A percentile compares a stretch with the other conserved stretches of the same genome.
Conservation (phyloP, 2,797 vertebrate species). For the Gymnodraco acuticeps region DNA sequence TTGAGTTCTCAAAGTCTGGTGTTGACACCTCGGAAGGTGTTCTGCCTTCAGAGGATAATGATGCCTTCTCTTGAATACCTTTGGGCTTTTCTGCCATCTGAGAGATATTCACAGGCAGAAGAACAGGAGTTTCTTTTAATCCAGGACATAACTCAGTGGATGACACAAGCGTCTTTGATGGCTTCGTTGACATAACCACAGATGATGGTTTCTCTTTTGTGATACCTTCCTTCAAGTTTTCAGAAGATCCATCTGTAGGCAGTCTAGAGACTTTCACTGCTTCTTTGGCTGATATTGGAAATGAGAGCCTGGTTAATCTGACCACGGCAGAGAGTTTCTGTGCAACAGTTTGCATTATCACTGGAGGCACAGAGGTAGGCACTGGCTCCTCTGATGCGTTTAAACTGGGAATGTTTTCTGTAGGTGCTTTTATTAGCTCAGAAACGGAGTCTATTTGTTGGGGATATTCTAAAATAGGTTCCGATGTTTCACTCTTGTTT, state of each 20-base stretch:
- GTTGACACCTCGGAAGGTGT: background rate
- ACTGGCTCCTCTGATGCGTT: background rate
- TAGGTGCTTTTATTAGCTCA: background rate
- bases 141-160: background rate
- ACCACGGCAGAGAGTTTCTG: conserved; percentile 41
- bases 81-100: conserved; percentile 3
- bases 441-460: conserved; percentile 10
- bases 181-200: background rate
- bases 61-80: conserved; percentile 7
- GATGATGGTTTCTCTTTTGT: background rate
- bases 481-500: background rate
- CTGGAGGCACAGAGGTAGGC: background rate
- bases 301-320: conserved; percentile 54
- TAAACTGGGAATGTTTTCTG: conserved; percentile 10
- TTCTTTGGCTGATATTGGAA: conserved; percentile 39
- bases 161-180: background rate
- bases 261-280: conserved; percentile 34
- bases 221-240: background rate
- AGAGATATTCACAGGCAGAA: background rate
- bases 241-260: background rate
- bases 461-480: background rate
- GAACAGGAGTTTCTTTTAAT: conserved; percentile 16
- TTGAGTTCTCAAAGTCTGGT: background rate
- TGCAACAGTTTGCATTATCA: background rate
- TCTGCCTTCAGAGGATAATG: conserved; percentile 1